A percentile compares a stretch with the other conserved stretches of the same genome.
phyloP scores from a whole-genome alignment of 2,113 vertebrate species.

The Stigmatopora argus region DNA sequence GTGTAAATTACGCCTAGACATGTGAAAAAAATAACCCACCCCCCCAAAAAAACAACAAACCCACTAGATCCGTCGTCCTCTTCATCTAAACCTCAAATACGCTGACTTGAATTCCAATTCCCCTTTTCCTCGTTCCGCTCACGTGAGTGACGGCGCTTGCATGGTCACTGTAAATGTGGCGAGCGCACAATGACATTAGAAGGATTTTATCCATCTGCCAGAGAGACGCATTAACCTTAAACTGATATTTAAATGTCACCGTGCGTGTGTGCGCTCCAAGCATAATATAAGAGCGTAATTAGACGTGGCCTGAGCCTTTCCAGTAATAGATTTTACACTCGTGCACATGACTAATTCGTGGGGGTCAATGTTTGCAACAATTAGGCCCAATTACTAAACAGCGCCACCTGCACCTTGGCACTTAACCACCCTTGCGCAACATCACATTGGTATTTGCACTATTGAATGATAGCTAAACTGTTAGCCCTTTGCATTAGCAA shows the following conservation, averaged over 20 bases:
- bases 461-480: neutral
- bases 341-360: slow-evolving; percentile 51
- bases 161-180: neutral
- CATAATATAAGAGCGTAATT: slow-evolving; percentile 44
- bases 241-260: slow-evolving; percentile 72
- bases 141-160: neutral
- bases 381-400: slow-evolving; percentile 57
- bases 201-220: slow-evolving; percentile 46
- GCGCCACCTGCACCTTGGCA: neutral
- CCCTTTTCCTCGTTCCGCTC: neutral
- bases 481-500: too few relatives aligned
- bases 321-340: slow-evolving; percentile 46
- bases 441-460: neutral
- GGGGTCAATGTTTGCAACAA: slow-evolving; percentile 48
- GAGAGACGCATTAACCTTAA: slow-evolving; percentile 63
- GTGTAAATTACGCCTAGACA: neutral
- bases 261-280: slow-evolving; percentile 27
- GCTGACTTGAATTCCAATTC: neutral
- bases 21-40: too few relatives aligned
- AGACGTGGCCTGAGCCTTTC: slow-evolving; percentile 53
- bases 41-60: too few relatives aligned
- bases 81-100: neutral
- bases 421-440: neutral
- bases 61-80: too few relatives aligned
- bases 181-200: slow-evolving; percentile 31